A percentile compares a stretch with the other conserved stretches of the same genome.
phyloP scores from a whole-genome alignment of 2,797 vertebrate genomes.

The Oreortyx pictus region DNA sequence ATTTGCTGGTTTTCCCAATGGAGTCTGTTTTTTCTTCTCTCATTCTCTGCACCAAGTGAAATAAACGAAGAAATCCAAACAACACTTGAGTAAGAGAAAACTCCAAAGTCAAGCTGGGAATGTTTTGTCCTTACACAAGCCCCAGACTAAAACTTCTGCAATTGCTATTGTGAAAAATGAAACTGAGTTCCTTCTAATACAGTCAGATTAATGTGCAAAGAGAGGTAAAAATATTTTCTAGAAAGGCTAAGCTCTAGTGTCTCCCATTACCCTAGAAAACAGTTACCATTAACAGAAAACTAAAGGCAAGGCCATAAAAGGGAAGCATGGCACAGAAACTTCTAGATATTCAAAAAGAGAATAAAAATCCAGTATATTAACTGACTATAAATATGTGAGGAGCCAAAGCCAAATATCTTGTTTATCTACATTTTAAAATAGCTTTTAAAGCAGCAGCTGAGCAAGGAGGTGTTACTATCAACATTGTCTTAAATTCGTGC shows the following conservation, averaged over 20 bases:
- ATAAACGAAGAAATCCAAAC: background rate
- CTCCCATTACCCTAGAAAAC: background rate
- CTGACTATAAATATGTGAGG: background rate
- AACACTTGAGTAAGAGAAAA: background rate
- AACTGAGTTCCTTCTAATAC: background rate
- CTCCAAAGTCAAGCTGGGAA: background rate
- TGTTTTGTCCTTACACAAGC: background rate
- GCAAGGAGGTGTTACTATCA: constrained; percentile 10
- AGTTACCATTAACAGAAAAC: background rate
- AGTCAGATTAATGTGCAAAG: no score
- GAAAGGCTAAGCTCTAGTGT: background rate
- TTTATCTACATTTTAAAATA: background rate
- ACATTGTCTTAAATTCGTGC: background rate
- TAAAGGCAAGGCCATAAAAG: background rate
- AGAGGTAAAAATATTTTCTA: background rate
- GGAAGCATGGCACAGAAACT: background rate
- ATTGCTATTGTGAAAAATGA: background rate
- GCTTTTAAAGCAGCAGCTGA: constrained; percentile 8
- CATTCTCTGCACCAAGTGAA: background rate
- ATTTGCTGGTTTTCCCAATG: constrained; percentile 16
- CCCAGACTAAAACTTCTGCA: background rate
- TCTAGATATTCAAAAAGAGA: background rate
- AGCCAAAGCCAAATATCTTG: background rate
- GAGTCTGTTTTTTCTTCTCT: background rate
- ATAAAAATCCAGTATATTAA: background rate